phyloP scores from a whole-genome alignment of 1,140 invertebrate species.

The Dendroctonus valens region DNA sequence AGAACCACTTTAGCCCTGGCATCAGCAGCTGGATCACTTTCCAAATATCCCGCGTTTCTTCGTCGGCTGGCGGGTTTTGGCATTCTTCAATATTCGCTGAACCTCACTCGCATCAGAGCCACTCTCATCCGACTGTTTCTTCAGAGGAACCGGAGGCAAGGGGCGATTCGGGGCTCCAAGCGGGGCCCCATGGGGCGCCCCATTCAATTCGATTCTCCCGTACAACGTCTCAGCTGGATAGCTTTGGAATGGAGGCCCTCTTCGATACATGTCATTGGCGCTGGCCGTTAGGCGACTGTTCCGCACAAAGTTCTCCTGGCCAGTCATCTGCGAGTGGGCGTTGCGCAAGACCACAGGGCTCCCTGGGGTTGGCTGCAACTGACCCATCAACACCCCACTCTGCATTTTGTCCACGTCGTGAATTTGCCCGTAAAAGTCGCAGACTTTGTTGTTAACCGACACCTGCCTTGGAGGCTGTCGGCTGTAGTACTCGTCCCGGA shows the following conservation, averaged over 20 bases:
- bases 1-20: too few relatives aligned
- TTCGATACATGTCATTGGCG: conserved; percentile 46
- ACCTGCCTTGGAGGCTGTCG: conserved; percentile 35
- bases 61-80: conserved; percentile 33
- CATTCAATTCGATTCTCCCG: conserved; percentile 22
- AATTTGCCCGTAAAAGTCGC: conserved; percentile 50
- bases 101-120: conserved; percentile 66
- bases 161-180: conserved; percentile 35
- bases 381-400: conserved; percentile 47
- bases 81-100: conserved; percentile 57
- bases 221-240: conserved; percentile 27
- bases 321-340: conserved; percentile 1
- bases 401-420: conserved; percentile 39
- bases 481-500: conserved; percentile 1
- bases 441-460: conserved; percentile 46
- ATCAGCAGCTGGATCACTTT: conserved; percentile 33
- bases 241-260: conserved; percentile 12
- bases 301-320: conserved; percentile 42
- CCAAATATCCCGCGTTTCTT: conserved; percentile 38
- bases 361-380: conserved; percentile 34
- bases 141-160: conserved; percentile 43
- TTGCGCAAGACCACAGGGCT: conserved; percentile 21
- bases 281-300: conserved; percentile 47
- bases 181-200: conserved; percentile 1
- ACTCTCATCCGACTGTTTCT: conserved; percentile 26